Evolutionary conservation across 2,113 vertebrate species (phyloP).

Genomic region (Lampris megalopsis): DNA sequence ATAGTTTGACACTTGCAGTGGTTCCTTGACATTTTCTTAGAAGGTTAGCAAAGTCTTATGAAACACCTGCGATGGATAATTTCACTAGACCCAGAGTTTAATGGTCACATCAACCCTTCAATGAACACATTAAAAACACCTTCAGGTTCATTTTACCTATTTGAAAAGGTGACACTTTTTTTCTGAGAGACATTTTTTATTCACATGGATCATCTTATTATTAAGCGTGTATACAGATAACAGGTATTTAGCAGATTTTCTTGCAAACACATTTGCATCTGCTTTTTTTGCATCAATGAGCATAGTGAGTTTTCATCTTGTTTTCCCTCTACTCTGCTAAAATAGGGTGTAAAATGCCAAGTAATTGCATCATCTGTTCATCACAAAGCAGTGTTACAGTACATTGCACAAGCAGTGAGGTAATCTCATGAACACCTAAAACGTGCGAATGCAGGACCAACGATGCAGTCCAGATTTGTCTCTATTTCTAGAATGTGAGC

Average conservation of each 20-base stretch:
- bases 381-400: slow-evolving; percentile 20
- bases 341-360: slow-evolving; percentile 1
- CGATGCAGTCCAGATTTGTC: neutral
- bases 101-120: slow-evolving; percentile 34
- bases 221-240: too few relatives aligned
- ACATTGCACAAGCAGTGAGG: neutral
- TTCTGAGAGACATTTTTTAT: too few relatives aligned
- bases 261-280: too few relatives aligned
- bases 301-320: too few relatives aligned
- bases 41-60: slow-evolving; percentile 28
- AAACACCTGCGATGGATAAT: slow-evolving; percentile 47
- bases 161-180: too few relatives aligned
- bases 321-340: too few relatives aligned
- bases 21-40: slow-evolving; percentile 25
- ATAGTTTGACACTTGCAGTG: slow-evolving; percentile 18
- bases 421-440: neutral
- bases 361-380: slow-evolving; percentile 17
- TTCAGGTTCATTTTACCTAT: slow-evolving; percentile 7
- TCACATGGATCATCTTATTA: too few relatives aligned
- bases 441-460: neutral
- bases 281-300: neutral
- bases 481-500: neutral
- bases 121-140: slow-evolving; percentile 32
- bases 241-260: slow-evolving; percentile 1
- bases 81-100: slow-evolving; percentile 35